Evolutionary conservation across 2,113 vertebrate genomes (phyloP).

Genomic region (Nibea coibor): DNA sequence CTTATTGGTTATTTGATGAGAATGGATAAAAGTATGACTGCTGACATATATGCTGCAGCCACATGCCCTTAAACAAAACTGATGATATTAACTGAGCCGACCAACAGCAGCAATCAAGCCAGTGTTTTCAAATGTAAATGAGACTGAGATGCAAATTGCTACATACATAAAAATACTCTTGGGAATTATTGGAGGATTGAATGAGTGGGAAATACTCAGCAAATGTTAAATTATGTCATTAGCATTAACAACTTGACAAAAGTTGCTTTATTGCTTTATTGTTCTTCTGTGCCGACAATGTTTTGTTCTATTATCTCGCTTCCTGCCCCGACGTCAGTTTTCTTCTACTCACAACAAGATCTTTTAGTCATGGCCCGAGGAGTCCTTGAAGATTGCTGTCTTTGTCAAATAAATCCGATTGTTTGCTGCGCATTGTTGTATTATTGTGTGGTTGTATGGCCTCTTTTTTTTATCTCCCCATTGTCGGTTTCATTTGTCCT

Average conservation of each 20-base stretch:
- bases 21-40: neutral
- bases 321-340: slow-evolving; percentile 1
- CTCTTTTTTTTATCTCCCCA: slow-evolving; percentile 43
- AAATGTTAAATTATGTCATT: slow-evolving; percentile 47
- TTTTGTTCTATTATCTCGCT: slow-evolving; percentile 38
- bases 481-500: slow-evolving; percentile 67
- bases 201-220: slow-evolving; percentile 13
- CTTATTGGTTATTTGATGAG: neutral
- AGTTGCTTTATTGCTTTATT: slow-evolving; percentile 55
- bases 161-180: neutral
- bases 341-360: slow-evolving; percentile 44
- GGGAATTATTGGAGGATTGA: slow-evolving; percentile 2
- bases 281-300: slow-evolving; percentile 25
- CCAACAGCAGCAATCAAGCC: slow-evolving; percentile 18
- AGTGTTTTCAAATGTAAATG: slow-evolving; percentile 43
- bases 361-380: slow-evolving; percentile 54
- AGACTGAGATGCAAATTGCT: slow-evolving; percentile 13
- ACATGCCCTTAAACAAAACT: slow-evolving; percentile 9
- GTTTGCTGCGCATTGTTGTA: slow-evolving; percentile 52
- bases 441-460: slow-evolving; percentile 52
- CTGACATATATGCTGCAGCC: neutral
- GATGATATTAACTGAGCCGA: neutral
- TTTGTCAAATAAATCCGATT: slow-evolving; percentile 58
- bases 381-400: slow-evolving; percentile 53
- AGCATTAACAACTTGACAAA: slow-evolving; percentile 45